Conservation (phyloP, 2,113 vertebrate genomes). For the Casuarius casuarius region DNA sequence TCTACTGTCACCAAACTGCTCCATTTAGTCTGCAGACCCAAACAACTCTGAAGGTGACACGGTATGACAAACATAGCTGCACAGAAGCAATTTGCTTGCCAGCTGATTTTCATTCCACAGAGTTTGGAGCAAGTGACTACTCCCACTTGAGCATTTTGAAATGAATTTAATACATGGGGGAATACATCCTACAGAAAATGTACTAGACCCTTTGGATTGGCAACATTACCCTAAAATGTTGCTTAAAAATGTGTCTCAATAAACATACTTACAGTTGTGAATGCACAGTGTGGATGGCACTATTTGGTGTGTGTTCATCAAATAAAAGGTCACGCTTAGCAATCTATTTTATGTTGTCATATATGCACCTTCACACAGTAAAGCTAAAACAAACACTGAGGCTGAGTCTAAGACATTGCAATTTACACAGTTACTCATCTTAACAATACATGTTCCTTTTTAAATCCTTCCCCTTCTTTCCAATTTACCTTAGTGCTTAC, state of each 20-base stretch:
- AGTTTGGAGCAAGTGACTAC: conserved; percentile 22
- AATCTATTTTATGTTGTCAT: not conserved
- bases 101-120: conserved; percentile 46
- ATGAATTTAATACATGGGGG: conserved; percentile 43
- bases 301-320: not conserved
- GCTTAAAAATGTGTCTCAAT: conserved; percentile 10
- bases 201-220: not conserved
- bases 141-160: conserved; percentile 44
- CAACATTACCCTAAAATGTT: conserved; percentile 12
- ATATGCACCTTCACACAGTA: not conserved
- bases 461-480: not conserved
- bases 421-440: not conserved
- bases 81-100: not conserved
- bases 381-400: not conserved
- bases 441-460: not conserved
- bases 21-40: conserved; percentile 9
- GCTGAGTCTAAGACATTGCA: not conserved
- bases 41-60: conserved; percentile 49
- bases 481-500: not conserved
- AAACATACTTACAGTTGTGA: not conserved
- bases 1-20: not conserved
- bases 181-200: conserved; percentile 34
- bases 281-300: not conserved
- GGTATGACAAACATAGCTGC: conserved; percentile 37
- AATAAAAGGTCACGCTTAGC: not conserved